Evolutionary conservation across 2,888 invertebrate genomes (phyloP).

Genomic region (Mythimna impura): DNA sequence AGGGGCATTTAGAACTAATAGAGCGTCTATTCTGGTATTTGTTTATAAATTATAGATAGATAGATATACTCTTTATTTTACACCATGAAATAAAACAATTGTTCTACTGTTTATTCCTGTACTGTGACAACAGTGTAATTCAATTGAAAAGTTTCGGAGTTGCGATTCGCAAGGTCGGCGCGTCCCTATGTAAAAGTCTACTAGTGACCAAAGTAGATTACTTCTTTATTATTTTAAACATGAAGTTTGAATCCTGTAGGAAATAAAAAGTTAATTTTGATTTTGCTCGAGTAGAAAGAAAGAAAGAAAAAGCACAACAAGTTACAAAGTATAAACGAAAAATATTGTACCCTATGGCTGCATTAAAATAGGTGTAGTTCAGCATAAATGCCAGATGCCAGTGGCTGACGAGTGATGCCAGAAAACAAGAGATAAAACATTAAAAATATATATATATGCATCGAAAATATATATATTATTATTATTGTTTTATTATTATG

Average conservation of each 20-base stretch:
- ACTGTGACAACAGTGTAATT: constrained; percentile 12
- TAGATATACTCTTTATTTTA: not conserved
- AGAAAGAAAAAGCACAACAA: too few species aligned
- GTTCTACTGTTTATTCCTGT: not conserved
- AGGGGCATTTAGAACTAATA: too few species aligned
- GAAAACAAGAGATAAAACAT: too few species aligned
- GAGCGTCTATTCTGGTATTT: not conserved
- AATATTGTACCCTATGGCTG: too few species aligned
- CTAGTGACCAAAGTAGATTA: not conserved
- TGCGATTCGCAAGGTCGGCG: constrained; percentile 25
- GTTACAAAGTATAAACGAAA: too few species aligned
- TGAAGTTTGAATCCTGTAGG: not conserved
- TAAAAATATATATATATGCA: too few species aligned
- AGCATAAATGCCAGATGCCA: too few species aligned
- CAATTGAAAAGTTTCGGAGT: constrained; percentile 26
- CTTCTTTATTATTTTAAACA: not conserved
- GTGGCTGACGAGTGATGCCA: too few species aligned
- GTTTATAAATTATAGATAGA: not conserved
- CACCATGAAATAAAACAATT: too few species aligned
- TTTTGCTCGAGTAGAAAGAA: not conserved
- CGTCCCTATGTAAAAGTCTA: not conserved
- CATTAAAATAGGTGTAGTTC: too few species aligned
- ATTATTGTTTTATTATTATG: too few species aligned
- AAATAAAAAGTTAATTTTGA: not conserved
- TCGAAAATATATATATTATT: too few species aligned